Percentiles rank a stretch among this genome's conserved stretches.
phyloP scores from a whole-genome alignment of 2,888 invertebrate species.

The Eupithecia exiguata region DNA sequence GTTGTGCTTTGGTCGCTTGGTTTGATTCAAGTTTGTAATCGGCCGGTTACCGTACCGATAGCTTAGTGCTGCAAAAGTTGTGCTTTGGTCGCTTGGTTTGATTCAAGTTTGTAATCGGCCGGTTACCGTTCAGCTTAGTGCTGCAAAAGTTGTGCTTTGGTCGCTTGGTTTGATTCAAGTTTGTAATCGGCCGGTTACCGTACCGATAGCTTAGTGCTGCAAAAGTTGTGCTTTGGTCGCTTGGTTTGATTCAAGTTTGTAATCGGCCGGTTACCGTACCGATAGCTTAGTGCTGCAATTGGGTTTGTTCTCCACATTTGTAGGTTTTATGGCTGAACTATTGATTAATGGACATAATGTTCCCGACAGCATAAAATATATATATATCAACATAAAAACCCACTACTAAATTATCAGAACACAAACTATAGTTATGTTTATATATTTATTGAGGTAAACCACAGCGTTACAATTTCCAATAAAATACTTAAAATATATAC shows the following conservation, averaged over 20 bases:
- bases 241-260: conserved; percentile 36
- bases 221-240: conserved; percentile 46
- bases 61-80: conserved; percentile 38
- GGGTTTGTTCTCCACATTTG: neutral
- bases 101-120: conserved; percentile 23
- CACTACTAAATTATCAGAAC: neutral
- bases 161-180: conserved; percentile 38
- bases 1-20: conserved; percentile 45
- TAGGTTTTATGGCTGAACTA: neutral
- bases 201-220: neutral
- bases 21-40: conserved; percentile 30
- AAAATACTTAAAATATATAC: no score
- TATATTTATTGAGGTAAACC: no score
- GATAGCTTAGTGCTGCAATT: neutral
- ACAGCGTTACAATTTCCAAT: no score
- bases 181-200: conserved; percentile 12
- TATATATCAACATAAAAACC: neutral
- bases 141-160: conserved; percentile 47
- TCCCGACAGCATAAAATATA: no score
- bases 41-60: conserved; percentile 5
- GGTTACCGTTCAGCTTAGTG: conserved; percentile 9
- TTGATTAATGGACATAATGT: no score
- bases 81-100: conserved; percentile 43
- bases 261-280: conserved; percentile 6
- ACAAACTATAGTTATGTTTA: neutral